Conservation (phyloP, 2,797 vertebrate species). For the Micropoecilia bifurca region DNA sequence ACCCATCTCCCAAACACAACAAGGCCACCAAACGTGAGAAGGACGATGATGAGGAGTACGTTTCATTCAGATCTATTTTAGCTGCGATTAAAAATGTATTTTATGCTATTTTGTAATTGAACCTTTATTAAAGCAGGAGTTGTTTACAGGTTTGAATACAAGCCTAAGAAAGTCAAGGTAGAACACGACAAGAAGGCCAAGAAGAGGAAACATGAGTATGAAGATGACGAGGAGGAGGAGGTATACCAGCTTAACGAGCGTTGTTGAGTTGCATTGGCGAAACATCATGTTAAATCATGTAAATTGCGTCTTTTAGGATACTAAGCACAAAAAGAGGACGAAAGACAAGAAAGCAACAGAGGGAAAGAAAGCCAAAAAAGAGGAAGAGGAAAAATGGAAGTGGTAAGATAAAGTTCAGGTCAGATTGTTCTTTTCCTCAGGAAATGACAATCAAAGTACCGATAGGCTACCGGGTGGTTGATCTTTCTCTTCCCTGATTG, state of each 20-base stretch:
- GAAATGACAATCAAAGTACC: slow-evolving; percentile 8
- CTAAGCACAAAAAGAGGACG: slow-evolving; percentile 91
- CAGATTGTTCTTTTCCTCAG: slow-evolving; percentile 24
- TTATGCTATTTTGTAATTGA: background rate
- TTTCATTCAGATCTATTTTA: slow-evolving; percentile 35
- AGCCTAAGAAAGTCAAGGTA: slow-evolving; percentile 91
- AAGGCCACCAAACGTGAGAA: slow-evolving; percentile 87
- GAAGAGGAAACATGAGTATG: slow-evolving; percentile 91
- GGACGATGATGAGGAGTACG: slow-evolving; percentile 90
- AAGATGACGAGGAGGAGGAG: slow-evolving; percentile 90
- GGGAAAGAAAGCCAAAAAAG: slow-evolving; percentile 93
- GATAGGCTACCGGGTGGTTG: background rate
- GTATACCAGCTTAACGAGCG: slow-evolving; percentile 27
- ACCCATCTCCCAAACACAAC: slow-evolving; percentile 84
- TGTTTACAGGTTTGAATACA: slow-evolving; percentile 86
- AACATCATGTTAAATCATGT: background rate
- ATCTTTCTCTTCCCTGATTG: slow-evolving; percentile 15
- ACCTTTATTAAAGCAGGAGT: background rate
- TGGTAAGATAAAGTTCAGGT: slow-evolving; percentile 76
- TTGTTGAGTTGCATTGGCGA: slow-evolving; percentile 5
- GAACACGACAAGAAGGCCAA: slow-evolving; percentile 93
- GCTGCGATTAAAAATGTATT: background rate
- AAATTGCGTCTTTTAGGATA: slow-evolving; percentile 76
- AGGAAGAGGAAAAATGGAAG: slow-evolving; percentile 97
- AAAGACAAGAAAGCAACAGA: slow-evolving; percentile 87